These are phyloP conservation scores for Turdus rufiventris DNA, from an alignment of 2,113 vertebrate genomes.

Conservation along the genomic window DNA sequence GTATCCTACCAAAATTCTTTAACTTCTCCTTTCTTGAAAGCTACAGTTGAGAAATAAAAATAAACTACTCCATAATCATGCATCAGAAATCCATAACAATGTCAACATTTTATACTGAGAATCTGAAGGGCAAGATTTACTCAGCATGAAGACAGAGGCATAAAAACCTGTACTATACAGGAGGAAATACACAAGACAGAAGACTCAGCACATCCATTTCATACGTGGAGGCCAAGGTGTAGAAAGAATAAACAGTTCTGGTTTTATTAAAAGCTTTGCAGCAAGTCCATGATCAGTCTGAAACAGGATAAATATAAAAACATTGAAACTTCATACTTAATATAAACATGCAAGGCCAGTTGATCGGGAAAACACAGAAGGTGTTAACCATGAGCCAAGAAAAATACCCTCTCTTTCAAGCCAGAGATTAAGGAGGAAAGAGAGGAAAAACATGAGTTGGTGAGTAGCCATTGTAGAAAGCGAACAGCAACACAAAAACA, in stretches of 20 bases:
- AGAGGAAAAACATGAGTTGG: background rate
- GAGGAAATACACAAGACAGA: background rate
- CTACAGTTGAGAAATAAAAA: background rate
- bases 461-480: background rate
- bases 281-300: background rate
- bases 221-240: fast-evolving
- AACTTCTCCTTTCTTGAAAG: background rate
- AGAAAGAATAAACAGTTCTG: background rate
- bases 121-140: background rate
- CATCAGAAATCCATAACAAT: background rate
- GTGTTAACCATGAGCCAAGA: background rate
- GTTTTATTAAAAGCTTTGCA: background rate
- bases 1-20: background rate
- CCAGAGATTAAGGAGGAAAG: background rate
- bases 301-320: background rate
- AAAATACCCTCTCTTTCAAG: background rate
- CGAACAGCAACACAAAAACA: background rate
- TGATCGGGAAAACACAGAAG: background rate
- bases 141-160: background rate
- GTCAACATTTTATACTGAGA: background rate
- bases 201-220: background rate
- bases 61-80: background rate
- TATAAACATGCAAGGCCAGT: background rate
- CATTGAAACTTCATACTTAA: background rate
- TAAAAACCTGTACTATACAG: background rate